Base-by-base conservation (phyloP, 2,113 vertebrate genomes). In the Oreochromis niloticus region DNA sequence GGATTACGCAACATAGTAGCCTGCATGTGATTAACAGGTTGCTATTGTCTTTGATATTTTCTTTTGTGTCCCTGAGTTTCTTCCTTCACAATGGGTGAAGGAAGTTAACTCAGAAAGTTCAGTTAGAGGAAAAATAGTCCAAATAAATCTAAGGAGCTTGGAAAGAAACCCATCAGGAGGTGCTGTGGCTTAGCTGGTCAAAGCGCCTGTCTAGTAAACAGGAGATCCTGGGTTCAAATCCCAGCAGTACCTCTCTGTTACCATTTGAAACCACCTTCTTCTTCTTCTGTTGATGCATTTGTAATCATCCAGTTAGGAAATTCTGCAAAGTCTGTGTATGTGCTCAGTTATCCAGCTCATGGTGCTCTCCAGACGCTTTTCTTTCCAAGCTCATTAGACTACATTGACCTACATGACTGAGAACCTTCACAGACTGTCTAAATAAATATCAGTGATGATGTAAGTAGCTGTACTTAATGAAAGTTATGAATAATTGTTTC, bases 111-210 rank as follows among this genome's bases (percentile, higher is more conserved):
- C 22, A 24, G 22, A 24, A 24, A 24, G 22, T 24, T 24, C 22
- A 24, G 22, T 22, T 22, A 22, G 22, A 24, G 22, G 22, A 24
- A 24, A 24, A 24, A 24, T 24, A 24, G 22, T 24, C 22, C 22
- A 24, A 24, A 36, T 1, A 5, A 36, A 5, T 36, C 34, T 36
- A 52, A 52, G n/a, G 54, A 24, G 54, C 54, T 55, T 24, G 54
- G n/a, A 24, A 55, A 6, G 10, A 12, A 12, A 1, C 3, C 0
- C n/a, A 22, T 12, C 6, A 2, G 6, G 3, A 24, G 54, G n/a
- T 55, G 3, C 54, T 55, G 54, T 55, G 10, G 54, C 54, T 55
- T 55, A 55, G n/a, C 52, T 55, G n/a, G 52, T 55, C 52, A 55
- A 55, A 55, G 54, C 2, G 2, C 54, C 54, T 55, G n/a, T 55